Evolutionary conservation across 2,888 invertebrate genomes (phyloP).

Genomic region (Callinectes sapidus): DNA sequence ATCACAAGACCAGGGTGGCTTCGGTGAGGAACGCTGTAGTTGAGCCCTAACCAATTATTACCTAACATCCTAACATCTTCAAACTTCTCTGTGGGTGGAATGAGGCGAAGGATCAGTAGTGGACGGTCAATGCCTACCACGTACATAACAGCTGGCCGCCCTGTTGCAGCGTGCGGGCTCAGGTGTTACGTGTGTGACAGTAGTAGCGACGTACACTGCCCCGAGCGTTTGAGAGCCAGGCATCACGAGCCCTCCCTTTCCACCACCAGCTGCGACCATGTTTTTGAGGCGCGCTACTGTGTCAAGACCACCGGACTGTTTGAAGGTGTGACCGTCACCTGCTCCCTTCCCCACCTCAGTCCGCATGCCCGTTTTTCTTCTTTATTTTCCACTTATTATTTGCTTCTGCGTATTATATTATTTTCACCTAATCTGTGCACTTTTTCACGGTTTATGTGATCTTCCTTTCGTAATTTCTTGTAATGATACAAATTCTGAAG

Average conservation of each 20-base stretch:
- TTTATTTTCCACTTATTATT: background rate
- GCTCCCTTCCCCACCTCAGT: background rate
- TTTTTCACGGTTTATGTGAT: background rate
- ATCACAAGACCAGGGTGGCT: background rate
- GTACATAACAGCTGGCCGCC: background rate
- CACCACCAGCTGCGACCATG: constrained; percentile 83
- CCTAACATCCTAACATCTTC: background rate
- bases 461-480: too few relatives aligned
- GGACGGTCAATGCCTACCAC: too few relatives aligned
- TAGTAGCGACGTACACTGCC: constrained; percentile 87
- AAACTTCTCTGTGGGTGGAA: background rate
- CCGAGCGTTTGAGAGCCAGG: constrained; percentile 80
- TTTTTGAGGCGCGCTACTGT: constrained; percentile 89
- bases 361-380: background rate
- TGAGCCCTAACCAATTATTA: background rate
- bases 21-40: constrained; percentile 8
- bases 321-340: constrained; percentile 75
- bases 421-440: background rate
- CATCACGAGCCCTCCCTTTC: constrained; percentile 80
- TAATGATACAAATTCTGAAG: too few relatives aligned
- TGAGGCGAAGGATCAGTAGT: background rate
- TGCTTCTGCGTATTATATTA: background rate
- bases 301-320: constrained; percentile 90
- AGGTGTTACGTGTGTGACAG: constrained; percentile 93
- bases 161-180: constrained; percentile 78